Conservation (phyloP, 2,113 vertebrate genomes). For the Lethenteron camtschaticum region DNA sequence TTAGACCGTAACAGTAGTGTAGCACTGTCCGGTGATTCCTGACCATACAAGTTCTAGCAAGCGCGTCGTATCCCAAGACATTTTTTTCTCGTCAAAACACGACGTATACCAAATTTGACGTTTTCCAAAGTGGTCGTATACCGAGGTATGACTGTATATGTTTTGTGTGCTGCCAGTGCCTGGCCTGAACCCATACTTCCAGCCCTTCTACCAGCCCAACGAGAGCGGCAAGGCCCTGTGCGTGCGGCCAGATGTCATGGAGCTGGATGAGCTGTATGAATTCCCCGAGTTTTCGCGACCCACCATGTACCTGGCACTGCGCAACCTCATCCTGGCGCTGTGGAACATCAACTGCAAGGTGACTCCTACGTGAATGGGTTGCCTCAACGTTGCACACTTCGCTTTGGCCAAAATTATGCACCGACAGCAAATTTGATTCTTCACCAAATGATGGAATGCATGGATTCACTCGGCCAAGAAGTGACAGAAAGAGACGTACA, state of each 20-base stretch:
- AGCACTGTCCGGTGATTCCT: no score
- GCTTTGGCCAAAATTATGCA: not conserved
- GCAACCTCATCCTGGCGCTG: constrained; percentile 75
- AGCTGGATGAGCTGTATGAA: constrained; percentile 89
- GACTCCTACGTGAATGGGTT: constrained; percentile 8
- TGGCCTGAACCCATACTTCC: constrained; percentile 40
- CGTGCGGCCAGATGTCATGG: constrained; percentile 90
- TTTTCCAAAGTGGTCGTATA: no score
- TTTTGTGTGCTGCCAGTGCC: no score
- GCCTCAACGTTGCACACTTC: not conserved
- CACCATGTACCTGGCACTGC: constrained; percentile 79
- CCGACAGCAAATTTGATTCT: not conserved
- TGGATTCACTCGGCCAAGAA: no score
- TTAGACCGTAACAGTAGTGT: no score
- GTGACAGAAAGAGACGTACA: no score
- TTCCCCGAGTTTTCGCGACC: constrained; percentile 95
- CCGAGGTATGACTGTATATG: no score
- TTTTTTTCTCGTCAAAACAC: no score
- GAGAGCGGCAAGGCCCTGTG: constrained; percentile 92
- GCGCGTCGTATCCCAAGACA: no score
- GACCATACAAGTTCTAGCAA: no score
- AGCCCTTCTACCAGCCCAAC: constrained; percentile 93
- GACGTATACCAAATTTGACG: no score
- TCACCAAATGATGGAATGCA: not conserved
- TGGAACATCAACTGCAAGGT: constrained; percentile 82